A percentile compares a stretch with the other conserved stretches of the same genome.
phyloP scores from a whole-genome alignment of 2,797 vertebrate species.

The Hipposideros larvatus region DNA sequence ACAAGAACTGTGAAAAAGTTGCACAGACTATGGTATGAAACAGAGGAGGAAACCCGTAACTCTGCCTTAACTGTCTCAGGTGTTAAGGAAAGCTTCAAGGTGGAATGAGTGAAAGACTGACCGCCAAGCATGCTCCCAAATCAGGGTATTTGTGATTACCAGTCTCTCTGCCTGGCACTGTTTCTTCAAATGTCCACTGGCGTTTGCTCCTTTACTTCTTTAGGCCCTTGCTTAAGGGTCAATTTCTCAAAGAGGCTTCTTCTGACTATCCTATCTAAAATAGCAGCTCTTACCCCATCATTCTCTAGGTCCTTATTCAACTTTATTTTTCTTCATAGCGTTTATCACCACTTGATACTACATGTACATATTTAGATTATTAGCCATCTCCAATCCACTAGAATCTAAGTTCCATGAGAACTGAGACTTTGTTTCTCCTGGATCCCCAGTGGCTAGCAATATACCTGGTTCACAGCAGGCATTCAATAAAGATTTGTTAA shows the following conservation, averaged over 20 bases:
- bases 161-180: background rate
- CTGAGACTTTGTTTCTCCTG: conserved; percentile 4
- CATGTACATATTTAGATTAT: background rate
- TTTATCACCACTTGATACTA: background rate
- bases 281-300: background rate
- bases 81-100: background rate
- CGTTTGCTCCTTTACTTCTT: background rate
- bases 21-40: background rate
- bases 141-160: background rate
- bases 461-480: background rate
- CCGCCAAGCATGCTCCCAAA: background rate
- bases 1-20: background rate
- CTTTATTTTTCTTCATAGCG: background rate
- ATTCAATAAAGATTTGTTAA: conserved; percentile 15
- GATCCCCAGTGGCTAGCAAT: background rate
- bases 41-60: background rate
- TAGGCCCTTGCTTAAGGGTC: background rate
- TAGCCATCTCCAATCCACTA: background rate
- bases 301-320: background rate
- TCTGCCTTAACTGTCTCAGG: background rate
- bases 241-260: background rate
- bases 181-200: background rate
- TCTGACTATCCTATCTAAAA: background rate
- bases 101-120: background rate
- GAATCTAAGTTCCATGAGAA: background rate